phyloP scores from a whole-genome alignment of 2,888 invertebrate genomes.

The Cinara cedri region DNA sequence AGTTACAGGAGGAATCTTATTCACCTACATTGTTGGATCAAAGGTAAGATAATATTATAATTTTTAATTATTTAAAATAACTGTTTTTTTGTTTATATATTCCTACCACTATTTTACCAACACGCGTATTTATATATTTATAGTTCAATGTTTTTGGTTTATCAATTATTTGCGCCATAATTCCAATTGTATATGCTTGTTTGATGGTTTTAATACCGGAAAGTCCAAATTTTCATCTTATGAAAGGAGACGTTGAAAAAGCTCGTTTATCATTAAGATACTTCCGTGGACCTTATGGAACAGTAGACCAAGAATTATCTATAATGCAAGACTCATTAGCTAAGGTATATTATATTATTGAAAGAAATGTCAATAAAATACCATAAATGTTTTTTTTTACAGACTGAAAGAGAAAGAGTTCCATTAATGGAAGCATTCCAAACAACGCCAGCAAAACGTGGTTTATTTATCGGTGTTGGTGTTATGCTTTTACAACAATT shows the following conservation, averaged over 20 bases:
- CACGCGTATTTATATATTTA: slow-evolving; percentile 44
- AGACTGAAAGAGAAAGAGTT: slow-evolving; percentile 66
- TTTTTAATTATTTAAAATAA: too few species aligned
- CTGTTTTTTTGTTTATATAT: too few species aligned
- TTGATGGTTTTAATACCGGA: slow-evolving; percentile 87
- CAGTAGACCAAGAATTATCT: slow-evolving; percentile 71
- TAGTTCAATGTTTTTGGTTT: slow-evolving; percentile 67
- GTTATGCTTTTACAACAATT: slow-evolving; percentile 91
- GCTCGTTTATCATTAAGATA: slow-evolving; percentile 74
- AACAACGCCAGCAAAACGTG: slow-evolving; percentile 71
- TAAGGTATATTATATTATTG: slow-evolving; percentile 57
- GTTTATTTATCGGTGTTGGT: slow-evolving; percentile 74
- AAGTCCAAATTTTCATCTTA: slow-evolving; percentile 76
- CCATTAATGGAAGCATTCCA: slow-evolving; percentile 69
- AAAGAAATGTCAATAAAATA: neutral
- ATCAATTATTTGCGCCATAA: slow-evolving; percentile 71
- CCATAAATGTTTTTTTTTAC: slow-evolving; percentile 58
- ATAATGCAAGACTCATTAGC: slow-evolving; percentile 67
- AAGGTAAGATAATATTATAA: slow-evolving; percentile 59
- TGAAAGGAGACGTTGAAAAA: slow-evolving; percentile 64
- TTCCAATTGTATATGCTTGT: slow-evolving; percentile 74
- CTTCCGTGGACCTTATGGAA: slow-evolving; percentile 77
- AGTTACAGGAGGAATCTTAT: slow-evolving; percentile 81
- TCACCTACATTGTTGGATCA: slow-evolving; percentile 74
- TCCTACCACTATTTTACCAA: too few species aligned